These are phyloP conservation scores for Nothura maculosa DNA, from an alignment of 2,797 vertebrate species.

Conservation along the genomic window DNA sequence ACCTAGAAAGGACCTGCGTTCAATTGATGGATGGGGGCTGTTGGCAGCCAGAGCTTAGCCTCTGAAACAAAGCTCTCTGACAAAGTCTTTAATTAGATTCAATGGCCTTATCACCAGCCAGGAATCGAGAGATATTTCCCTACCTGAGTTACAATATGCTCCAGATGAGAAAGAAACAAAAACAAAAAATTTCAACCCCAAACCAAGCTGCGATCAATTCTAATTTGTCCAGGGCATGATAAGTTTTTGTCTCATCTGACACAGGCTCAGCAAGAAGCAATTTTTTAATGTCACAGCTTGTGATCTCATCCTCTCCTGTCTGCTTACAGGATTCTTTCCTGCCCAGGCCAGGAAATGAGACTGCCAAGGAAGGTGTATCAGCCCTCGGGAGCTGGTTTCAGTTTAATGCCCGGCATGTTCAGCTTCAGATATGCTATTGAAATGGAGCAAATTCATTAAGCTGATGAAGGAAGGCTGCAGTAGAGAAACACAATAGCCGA, in stretches of 20 bases:
- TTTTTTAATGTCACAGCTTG: constrained; percentile 68
- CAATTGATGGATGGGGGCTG: constrained; percentile 10
- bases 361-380: neutral
- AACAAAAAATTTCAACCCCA: neutral
- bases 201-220: constrained; percentile 48
- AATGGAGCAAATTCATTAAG: constrained; percentile 70
- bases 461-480: constrained; percentile 76
- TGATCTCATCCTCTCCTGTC: neutral
- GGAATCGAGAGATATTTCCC: neutral
- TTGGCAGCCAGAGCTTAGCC: neutral
- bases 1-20: neutral
- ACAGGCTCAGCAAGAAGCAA: constrained; percentile 12
- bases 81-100: constrained; percentile 47
- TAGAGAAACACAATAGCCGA: constrained; percentile 71
- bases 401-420: constrained; percentile 64
- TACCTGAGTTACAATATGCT: neutral
- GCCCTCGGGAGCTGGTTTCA: constrained; percentile 42
- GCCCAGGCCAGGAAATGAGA: neutral
- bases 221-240: constrained; percentile 33
- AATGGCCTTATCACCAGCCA: neutral
- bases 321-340: neutral
- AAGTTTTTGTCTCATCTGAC: constrained; percentile 52
- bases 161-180: constrained; percentile 25
- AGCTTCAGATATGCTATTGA: constrained; percentile 63
- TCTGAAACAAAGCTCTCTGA: constrained; percentile 47